A percentile compares a stretch with the other conserved stretches of the same genome.
Conservation (phyloP, 1,140 invertebrate genomes). For the Eupristina koningsbergeri region DNA sequence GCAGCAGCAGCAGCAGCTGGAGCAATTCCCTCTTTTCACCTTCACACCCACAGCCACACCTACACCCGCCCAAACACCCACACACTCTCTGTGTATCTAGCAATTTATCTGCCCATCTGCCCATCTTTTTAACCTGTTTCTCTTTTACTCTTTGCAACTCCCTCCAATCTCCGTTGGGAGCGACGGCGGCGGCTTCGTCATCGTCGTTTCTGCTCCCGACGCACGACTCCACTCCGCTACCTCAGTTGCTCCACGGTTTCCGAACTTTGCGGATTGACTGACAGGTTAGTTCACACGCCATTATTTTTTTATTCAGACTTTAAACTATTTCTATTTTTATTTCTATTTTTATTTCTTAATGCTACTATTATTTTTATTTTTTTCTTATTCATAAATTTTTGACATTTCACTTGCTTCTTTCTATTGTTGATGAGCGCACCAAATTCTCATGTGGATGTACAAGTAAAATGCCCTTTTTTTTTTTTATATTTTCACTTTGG, state of each 20-base stretch:
- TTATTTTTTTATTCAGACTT: neutral
- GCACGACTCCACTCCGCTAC: slow-evolving; percentile 47
- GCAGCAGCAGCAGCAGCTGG: no score
- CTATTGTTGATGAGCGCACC: no score
- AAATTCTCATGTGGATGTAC: no score
- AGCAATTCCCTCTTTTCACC: no score
- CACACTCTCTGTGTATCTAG: neutral
- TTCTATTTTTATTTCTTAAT: neutral
- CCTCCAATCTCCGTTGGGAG: neutral
- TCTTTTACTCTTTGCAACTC: slow-evolving; percentile 22
- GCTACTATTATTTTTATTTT: no score
- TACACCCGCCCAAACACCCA: no score
- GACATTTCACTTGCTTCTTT: no score
- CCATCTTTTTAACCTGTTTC: neutral
- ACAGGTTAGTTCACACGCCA: slow-evolving; percentile 52
- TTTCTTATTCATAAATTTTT: no score
- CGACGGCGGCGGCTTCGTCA: slow-evolving; percentile 37
- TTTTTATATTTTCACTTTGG: neutral
- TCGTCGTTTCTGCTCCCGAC: slow-evolving; percentile 25
- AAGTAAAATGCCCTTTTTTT: neutral
- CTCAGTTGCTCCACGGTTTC: slow-evolving; percentile 61
- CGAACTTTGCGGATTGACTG: slow-evolving; percentile 59
- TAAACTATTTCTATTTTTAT: neutral
- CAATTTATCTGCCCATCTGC: neutral
- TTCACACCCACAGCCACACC: no score